Evolutionary conservation across 2,888 invertebrate species (phyloP), one percentile per base, ranked within the genome.

Genomic region (Omphaloscelis lunosa): DNA sequence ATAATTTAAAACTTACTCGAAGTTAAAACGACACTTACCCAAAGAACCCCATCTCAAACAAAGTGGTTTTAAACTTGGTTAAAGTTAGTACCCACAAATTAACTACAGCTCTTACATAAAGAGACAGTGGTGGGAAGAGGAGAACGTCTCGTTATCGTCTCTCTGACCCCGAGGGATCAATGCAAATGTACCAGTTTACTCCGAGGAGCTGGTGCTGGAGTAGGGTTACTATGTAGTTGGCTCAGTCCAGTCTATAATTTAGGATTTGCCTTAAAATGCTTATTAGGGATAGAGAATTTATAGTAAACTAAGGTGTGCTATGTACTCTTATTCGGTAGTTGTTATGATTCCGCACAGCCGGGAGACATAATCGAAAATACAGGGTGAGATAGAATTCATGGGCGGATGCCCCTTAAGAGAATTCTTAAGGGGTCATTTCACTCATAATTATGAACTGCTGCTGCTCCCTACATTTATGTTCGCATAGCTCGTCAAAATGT

Each of bases 91-190:
- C 17, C 72, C 66, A 62, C 72, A 73, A 78, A 74, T 78, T 78
- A 78, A 72, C 68, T 71, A 48, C 67, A 78, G 83, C 27, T 73
- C 68, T 74, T 69, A 45, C 51, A 67, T 56, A 72, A 75, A 51
- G 70, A 70, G 66, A 76, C 59, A 58, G 48, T 51, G 8, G 34
- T 15, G 27, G 53, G 41, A 11, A 20, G 63, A 72, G 41, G 59
- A 53, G 27, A 63, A 72, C 58, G 48, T 17, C 77, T 76, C 77
- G 70, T 85, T 81, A 88, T 75, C 58, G 71, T 62, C 72, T 75
- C 77, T 59, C 56, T 77, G 85, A 81, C 83, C 84, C 83, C 86
- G 61, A 5, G 70, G 72, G 65, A 77, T 81, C 72, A 78, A 86
- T 82, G 83, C 69, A 73, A 81, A 82, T 85, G 73, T 53, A 48